A percentile compares a stretch with the other conserved stretches of the same genome.
phyloP scores from a whole-genome alignment of 2,888 invertebrate species.

The Conistra vaccinii region DNA sequence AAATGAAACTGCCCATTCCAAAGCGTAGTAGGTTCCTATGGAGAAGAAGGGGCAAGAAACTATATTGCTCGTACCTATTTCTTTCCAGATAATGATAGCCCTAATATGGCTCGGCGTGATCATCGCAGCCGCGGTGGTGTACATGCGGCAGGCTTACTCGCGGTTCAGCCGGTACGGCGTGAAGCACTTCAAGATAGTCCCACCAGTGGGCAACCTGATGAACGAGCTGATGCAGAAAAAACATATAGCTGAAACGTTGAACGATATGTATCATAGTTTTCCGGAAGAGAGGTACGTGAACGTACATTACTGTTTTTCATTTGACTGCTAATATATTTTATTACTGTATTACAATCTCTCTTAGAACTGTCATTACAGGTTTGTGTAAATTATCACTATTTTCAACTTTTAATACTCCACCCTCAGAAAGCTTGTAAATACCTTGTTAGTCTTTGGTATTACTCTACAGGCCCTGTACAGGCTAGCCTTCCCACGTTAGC shows the following conservation, averaged over 20 bases:
- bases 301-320: neutral
- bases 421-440: neutral
- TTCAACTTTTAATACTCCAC: neutral
- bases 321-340: neutral
- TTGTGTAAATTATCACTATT: neutral
- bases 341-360: neutral
- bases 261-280: constrained; percentile 67
- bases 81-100: constrained; percentile 37
- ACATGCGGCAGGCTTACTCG: constrained; percentile 66
- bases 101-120: constrained; percentile 66
- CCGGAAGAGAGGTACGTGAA: constrained; percentile 70
- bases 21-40: no score
- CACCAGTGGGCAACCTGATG: constrained; percentile 71
- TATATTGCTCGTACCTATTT: neutral
- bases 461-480: neutral
- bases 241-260: constrained; percentile 64
- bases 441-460: neutral
- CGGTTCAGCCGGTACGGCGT: constrained; percentile 71
- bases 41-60: no score
- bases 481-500: no score
- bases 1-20: neutral
- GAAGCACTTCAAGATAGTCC: constrained; percentile 66
- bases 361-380: neutral
- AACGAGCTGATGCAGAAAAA: constrained; percentile 45
- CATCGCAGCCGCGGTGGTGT: constrained; percentile 58